A percentile compares a stretch with the other conserved stretches of the same genome.
Conservation (phyloP, 2,797 vertebrate species). For the Rhinophrynus dorsalis region DNA sequence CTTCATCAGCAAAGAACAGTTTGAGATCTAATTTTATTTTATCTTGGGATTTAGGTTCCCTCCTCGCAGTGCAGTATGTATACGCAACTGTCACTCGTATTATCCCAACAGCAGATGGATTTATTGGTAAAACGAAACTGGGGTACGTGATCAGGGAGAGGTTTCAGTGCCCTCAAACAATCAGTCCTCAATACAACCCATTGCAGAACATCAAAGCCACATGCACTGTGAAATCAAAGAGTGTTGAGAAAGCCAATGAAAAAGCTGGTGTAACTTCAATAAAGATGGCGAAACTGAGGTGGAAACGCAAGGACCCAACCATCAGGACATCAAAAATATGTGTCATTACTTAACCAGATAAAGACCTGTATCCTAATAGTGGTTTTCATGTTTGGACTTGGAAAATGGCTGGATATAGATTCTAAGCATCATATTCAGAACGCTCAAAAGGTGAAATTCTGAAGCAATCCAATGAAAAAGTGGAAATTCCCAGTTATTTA, state of each 20-base stretch:
- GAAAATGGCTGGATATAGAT: no score
- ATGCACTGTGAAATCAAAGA: slow-evolving; percentile 67
- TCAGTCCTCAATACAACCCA: slow-evolving; percentile 61
- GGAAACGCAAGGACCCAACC: neutral
- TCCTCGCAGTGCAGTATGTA: slow-evolving; percentile 72
- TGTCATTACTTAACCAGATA: slow-evolving; percentile 31
- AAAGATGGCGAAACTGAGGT: neutral
- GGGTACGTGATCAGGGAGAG: slow-evolving; percentile 66
- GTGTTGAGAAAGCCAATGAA: slow-evolving; percentile 20
- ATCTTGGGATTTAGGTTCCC: slow-evolving; percentile 60
- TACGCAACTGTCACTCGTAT: slow-evolving; percentile 68
- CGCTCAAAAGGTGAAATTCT: no score
- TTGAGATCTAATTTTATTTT: neutral
- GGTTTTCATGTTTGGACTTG: no score
- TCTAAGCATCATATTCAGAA: no score
- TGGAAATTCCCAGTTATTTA: no score
- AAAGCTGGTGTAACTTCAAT: neutral
- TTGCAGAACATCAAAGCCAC: slow-evolving; percentile 66
- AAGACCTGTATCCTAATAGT: neutral
- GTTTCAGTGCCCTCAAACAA: slow-evolving; percentile 66
- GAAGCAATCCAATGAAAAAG: no score
- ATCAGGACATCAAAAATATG: slow-evolving; percentile 52
- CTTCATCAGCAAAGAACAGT: neutral
- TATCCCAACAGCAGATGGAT: slow-evolving; percentile 66
- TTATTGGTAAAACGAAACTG: slow-evolving; percentile 66